These are phyloP conservation scores for Siderastrea radians DNA, from an alignment of 92 coral and sea anemone species.

Conservation along the genomic window DNA sequence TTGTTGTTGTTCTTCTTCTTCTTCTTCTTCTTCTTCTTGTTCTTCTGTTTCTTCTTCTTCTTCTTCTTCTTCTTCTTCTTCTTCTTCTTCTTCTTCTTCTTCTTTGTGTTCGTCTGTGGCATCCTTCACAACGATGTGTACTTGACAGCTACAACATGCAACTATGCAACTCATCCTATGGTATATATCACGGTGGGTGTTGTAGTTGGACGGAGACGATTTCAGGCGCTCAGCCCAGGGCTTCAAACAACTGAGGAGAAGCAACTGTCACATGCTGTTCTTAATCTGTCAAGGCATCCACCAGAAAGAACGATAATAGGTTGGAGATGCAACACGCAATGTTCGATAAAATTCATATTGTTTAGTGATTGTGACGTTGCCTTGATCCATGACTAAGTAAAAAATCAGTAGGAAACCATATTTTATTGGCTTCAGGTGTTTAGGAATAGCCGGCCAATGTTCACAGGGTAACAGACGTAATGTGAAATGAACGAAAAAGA, in stretches of 20 bases:
- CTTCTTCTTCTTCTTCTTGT: constrained; percentile 1
- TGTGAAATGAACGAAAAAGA: neutral
- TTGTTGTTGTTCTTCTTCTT: too few relatives aligned
- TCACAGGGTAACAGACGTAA: neutral
- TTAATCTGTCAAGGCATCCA: too few relatives aligned
- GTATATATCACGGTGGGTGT: neutral
- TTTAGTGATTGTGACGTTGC: neutral
- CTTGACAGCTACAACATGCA: neutral
- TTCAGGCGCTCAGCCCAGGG: too few relatives aligned
- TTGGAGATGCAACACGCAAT: neutral
- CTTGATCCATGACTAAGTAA: neutral
- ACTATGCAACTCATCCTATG: neutral
- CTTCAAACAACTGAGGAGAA: too few relatives aligned
- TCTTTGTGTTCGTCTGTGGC: neutral
- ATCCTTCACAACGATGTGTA: constrained; percentile 1
- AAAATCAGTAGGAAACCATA: neutral
- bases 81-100: neutral
- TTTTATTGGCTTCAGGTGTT: neutral
- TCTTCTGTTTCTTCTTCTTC: constrained; percentile 2
- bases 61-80: neutral
- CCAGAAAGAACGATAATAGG: too few relatives aligned
- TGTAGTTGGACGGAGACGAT: too few relatives aligned
- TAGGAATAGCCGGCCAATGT: neutral
- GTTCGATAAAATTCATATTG: neutral
- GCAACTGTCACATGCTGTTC: neutral